Conservation (phyloP, 2,797 vertebrate genomes). For the Siniperca scherzeri region DNA sequence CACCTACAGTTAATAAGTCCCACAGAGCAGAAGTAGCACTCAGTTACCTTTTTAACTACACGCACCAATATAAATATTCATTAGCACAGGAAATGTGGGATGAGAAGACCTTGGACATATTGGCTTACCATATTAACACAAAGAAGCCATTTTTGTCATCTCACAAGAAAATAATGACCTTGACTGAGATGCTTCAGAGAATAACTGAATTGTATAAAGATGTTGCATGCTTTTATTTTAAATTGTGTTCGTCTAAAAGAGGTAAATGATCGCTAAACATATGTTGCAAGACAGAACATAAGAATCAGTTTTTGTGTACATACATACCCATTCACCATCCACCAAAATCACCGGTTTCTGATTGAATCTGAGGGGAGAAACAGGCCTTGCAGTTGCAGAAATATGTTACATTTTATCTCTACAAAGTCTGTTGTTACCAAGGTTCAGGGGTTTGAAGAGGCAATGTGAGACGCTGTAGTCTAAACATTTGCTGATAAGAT, state of each 20-base stretch:
- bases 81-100: neutral
- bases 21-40: neutral
- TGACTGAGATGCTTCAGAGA: neutral
- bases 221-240: neutral
- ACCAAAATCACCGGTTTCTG: neutral
- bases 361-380: neutral
- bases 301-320: neutral
- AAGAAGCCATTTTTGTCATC: neutral
- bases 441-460: neutral
- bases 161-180: neutral
- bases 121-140: neutral
- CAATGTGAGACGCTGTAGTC: neutral
- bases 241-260: neutral
- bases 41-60: slow-evolving; percentile 8
- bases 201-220: neutral
- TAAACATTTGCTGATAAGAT: slow-evolving; percentile 25
- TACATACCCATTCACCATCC: neutral
- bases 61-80: neutral
- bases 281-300: neutral
- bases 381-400: neutral
- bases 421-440: neutral
- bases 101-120: neutral
- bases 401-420: neutral
- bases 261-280: neutral
- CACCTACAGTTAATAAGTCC: neutral